Conservation (phyloP, 2,113 vertebrate species). For the Elephas maximus region DNA sequence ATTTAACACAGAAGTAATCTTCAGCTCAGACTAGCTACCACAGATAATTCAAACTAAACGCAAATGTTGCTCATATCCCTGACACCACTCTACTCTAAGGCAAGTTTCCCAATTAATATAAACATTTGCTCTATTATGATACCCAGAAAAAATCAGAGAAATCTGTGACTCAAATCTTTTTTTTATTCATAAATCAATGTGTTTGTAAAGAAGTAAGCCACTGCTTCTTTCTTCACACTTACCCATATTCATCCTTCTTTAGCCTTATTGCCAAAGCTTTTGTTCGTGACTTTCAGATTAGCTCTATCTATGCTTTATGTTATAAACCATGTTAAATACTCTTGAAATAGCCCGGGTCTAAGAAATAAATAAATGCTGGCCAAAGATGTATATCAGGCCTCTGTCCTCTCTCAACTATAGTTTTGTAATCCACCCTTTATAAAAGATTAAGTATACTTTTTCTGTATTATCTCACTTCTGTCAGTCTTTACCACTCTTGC, state of each 20-base stretch:
- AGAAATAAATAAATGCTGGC: background rate
- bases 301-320: background rate
- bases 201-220: background rate
- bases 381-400: background rate
- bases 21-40: background rate
- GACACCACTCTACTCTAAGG: background rate
- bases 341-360: background rate
- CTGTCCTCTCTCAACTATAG: background rate
- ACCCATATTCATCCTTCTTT: background rate
- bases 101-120: background rate
- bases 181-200: background rate
- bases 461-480: background rate
- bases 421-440: background rate
- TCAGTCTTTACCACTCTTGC: background rate
- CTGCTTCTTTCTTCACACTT: background rate
- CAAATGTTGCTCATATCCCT: background rate
- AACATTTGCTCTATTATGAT: background rate
- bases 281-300: background rate
- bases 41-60: conserved; percentile 3
- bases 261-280: background rate
- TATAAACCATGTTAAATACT: background rate
- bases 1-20: conserved; percentile 12
- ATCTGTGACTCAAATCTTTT: background rate
- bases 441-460: background rate
- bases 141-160: background rate